Percentiles rank a stretch among this genome's conserved stretches.
phyloP scores from a whole-genome alignment of 2,797 vertebrate genomes.

The Neosalanx taihuensis region DNA sequence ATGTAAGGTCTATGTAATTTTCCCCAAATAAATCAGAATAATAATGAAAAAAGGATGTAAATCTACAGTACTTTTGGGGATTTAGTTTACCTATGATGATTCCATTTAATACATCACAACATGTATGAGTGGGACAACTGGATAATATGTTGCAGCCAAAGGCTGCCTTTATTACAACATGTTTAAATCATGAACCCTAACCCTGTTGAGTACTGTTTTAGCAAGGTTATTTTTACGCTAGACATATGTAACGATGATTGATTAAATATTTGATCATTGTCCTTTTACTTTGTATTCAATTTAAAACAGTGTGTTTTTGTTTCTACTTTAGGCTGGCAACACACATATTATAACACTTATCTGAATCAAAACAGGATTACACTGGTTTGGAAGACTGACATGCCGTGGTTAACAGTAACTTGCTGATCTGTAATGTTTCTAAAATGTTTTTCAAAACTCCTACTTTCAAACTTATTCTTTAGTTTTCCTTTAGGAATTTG shows the following conservation, averaged over 20 bases:
- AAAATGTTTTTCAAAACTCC: background rate
- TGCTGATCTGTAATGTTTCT: no score
- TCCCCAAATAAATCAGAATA: constrained; percentile 13
- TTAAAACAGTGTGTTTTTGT: background rate
- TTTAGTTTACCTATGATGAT: constrained; percentile 27
- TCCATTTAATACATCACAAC: constrained; percentile 9
- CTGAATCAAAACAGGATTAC: no score
- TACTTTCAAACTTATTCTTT: no score
- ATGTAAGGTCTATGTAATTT: constrained; percentile 4
- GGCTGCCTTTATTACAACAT: no score
- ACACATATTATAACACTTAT: no score
- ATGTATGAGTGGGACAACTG: constrained; percentile 44
- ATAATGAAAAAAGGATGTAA: constrained; percentile 12
- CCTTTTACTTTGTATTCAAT: background rate
- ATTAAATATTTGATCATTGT: background rate
- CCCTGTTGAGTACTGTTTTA: background rate
- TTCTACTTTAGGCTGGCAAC: no score
- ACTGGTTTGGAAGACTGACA: no score
- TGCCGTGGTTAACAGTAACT: no score
- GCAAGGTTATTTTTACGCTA: background rate
- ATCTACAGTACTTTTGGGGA: constrained; percentile 22
- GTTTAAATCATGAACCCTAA: background rate
- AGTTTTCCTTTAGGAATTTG: background rate
- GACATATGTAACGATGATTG: background rate
- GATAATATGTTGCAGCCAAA: background rate